phyloP scores from a whole-genome alignment of 2,113 vertebrate species.

The Ochotona princeps region DNA sequence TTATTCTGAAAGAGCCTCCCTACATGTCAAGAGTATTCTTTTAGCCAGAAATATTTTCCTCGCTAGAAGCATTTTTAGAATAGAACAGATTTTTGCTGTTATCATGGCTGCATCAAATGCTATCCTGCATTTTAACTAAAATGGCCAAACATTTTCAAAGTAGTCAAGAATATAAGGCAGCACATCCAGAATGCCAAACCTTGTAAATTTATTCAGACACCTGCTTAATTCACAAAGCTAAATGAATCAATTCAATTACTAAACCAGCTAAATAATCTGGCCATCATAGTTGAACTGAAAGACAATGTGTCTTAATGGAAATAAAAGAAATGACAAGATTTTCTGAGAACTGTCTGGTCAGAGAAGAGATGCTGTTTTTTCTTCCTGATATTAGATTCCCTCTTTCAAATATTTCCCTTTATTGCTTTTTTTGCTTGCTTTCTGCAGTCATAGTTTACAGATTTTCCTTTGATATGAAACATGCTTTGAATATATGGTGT shows the following conservation, averaged over 20 bases:
- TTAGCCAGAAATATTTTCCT: conserved; percentile 71
- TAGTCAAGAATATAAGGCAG: neutral
- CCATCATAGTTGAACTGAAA: neutral
- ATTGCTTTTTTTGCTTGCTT: conserved; percentile 2
- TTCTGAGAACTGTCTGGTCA: neutral
- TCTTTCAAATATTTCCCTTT: neutral
- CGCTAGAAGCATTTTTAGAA: conserved; percentile 75
- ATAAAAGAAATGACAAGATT: neutral
- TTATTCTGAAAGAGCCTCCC: conserved; percentile 63
- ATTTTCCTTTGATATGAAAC: conserved; percentile 13
- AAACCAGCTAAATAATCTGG: neutral
- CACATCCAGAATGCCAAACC: neutral
- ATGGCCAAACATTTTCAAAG: conserved; percentile 65
- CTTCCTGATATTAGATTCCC: neutral
- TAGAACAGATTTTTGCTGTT: conserved; percentile 70
- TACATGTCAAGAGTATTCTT: conserved; percentile 68
- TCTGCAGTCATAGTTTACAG: neutral
- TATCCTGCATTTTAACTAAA: conserved; percentile 55
- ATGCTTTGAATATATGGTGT: neutral
- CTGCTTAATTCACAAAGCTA: conserved; percentile 18
- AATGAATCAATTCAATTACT: neutral
- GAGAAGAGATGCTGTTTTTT: neutral
- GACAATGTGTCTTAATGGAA: neutral
- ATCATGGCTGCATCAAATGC: conserved; percentile 66
- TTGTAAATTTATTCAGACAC: neutral